Base-by-base conservation (phyloP, 2,113 vertebrate genomes). In the Pelecanus crispus region DNA sequence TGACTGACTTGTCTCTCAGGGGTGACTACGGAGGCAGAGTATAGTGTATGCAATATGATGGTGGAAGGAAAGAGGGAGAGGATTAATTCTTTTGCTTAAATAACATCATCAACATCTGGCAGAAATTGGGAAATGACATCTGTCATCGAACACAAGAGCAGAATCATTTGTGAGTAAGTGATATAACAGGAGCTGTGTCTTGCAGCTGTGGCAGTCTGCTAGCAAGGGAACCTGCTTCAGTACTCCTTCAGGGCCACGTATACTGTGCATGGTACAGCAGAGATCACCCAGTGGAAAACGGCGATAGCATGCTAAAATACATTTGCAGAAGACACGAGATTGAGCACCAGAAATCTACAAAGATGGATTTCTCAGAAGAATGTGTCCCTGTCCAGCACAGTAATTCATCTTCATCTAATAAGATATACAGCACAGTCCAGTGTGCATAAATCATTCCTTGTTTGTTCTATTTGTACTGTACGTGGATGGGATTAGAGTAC, bases 341-440 rank as follows among this genome's bases (percentile, higher is more conserved):
- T 19, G 92, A 88, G 52, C 32, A 62, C 47, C 81, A 81, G 55
- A 90, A 84, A 92, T 68, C 59, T 93, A 86, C 58, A 77, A 91
- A 96, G 83, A 94, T 88, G 72, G 77, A 90, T 94, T 94, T 96
- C 95, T 91, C 16, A 32, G 20, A 65, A 83, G 81, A 89, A 63
- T 29, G 28, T 86, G 62, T 84, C 63, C 50, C 87, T 91, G 31
- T 73, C 81, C 61, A 83, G 53, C 40, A 50, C 17, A 82, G 59
- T 79, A 74, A 92, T 95, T 92, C 32, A 45, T 94, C 93, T 95
- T 96, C 71, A 94, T 88, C 86, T 94, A 87, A 17, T 92, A 94
- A 95, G 44, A 59, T 83, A 50, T 0, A 92, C 49, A 90, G 88
- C 55, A 55, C 49, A 88, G 50, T 94, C 71, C 82, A 88, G 67